Evolutionary conservation across 2,797 vertebrate species (phyloP).

Genomic region (Zenarchopterus dispar): DNA sequence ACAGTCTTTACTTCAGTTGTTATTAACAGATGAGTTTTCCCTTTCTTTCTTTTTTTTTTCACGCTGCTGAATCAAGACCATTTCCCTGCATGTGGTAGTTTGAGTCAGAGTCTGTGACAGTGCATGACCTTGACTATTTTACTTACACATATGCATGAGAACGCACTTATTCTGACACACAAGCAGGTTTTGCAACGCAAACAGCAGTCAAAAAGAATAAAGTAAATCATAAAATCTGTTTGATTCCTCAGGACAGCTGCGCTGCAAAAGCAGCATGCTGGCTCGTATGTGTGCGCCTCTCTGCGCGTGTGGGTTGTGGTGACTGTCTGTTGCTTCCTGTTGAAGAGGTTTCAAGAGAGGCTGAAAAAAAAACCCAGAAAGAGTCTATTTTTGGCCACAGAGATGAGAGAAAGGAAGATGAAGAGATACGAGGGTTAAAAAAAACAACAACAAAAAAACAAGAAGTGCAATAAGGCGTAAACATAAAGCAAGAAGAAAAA

Average conservation of each 20-base stretch:
- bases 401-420: constrained; percentile 29
- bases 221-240: constrained; percentile 14
- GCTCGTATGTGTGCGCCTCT: constrained; percentile 18
- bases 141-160: not conserved
- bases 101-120: constrained; percentile 17
- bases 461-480: not conserved
- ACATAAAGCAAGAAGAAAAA: constrained; percentile 6
- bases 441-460: not conserved
- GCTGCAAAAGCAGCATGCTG: constrained; percentile 15
- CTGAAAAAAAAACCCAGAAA: constrained; percentile 47
- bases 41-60: constrained; percentile 9
- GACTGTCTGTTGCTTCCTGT: constrained; percentile 64
- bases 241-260: constrained; percentile 22
- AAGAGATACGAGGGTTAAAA: constrained; percentile 18
- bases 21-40: constrained; percentile 31
- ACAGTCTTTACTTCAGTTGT: constrained; percentile 22
- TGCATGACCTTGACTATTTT: not conserved
- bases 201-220: constrained; percentile 20
- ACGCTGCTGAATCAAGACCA: constrained; percentile 47
- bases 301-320: constrained; percentile 20
- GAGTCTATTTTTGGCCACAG: constrained; percentile 61
- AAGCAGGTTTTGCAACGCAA: constrained; percentile 23
- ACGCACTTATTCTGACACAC: not conserved
- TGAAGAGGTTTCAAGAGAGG: constrained; percentile 54
- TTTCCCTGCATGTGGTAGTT: constrained; percentile 32